Evolutionary conservation across 2,888 invertebrate species (phyloP), one percentile per base, ranked within the genome.

Genomic region (Azorinus chamasolen): DNA sequence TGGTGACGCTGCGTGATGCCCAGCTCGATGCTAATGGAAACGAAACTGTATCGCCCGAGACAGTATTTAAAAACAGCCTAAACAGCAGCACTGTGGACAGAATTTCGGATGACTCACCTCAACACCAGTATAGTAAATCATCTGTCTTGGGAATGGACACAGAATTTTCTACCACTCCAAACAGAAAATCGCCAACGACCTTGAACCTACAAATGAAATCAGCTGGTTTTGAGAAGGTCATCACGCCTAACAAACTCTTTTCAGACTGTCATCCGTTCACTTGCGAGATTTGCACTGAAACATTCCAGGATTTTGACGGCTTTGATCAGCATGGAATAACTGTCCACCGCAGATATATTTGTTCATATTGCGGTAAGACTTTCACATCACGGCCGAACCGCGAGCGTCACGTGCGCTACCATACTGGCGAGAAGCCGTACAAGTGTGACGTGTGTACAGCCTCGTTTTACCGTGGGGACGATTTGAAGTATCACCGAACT

Each of bases 351-450:
- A 87, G 91, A 4, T 91, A 83, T 62, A 86, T 91, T 32, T 92
- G 92, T 74, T 87, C 89, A 65, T 91, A 88, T 73, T 92, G 92
- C 78, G 86, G 90, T 5, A 91, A 91, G 70, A 85, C 85, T n/a
- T 92, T 92, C 79, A 91, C 91, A 2, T 90, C 92, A 48, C 88
- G 91, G 39, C 91, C 92, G 6, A 92, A 92, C 73, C 83, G 92
- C 18, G 91, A 92, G 64, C 87, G 92, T 1, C 92, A 92, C 72
- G 87, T 91, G 18, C 89, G 92, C 27, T 89, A 91, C 62, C 92
- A 92, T 82, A 92, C 92, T 0, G 92, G 92, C 0, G 91, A 90
- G 24, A 87, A 89, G 14, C 92, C 92, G 0, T 90, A 89, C 78
- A 83, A 81, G 57, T 90, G 90, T 72, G 87, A 88, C n/a, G 74